Conservation (phyloP, 2,113 vertebrate species). For the Hippocampus comes region DNA sequence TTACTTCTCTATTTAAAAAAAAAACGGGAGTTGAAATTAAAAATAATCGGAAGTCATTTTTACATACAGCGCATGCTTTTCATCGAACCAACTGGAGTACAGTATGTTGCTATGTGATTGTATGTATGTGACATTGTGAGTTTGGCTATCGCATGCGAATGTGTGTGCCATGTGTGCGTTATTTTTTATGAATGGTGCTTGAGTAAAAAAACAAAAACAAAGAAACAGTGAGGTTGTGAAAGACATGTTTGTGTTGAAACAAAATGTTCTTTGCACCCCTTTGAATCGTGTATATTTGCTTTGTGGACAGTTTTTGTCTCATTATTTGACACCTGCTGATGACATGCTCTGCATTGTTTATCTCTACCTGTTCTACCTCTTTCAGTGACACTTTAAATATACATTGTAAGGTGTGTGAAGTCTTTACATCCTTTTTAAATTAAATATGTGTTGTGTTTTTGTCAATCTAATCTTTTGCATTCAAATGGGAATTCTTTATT, state of each 20-base stretch:
- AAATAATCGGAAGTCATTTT: neutral
- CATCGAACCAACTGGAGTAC: neutral
- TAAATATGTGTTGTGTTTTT: conserved; percentile 12
- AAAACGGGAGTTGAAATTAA: neutral
- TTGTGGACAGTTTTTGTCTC: neutral
- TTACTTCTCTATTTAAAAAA: no score
- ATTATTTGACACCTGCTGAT: neutral
- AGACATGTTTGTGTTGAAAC: neutral
- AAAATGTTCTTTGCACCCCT: neutral
- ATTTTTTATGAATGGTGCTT: neutral
- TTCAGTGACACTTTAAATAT: conserved; percentile 3
- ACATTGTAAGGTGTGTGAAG: conserved; percentile 2
- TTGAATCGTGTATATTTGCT: neutral
- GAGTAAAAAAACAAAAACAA: neutral
- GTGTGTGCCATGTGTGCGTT: neutral
- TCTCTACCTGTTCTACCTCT: conserved; percentile 53
- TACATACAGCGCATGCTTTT: neutral
- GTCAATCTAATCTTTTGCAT: conserved; percentile 16
- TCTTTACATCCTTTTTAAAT: neutral
- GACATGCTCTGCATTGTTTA: neutral
- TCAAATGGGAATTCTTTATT: conserved; percentile 15
- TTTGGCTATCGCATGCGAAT: neutral
- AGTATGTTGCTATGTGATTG: neutral
- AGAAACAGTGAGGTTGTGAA: neutral
- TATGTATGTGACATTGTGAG: neutral